Evolutionary conservation across 2,888 invertebrate genomes (phyloP).

Genomic region (Epirrhoe alternata): DNA sequence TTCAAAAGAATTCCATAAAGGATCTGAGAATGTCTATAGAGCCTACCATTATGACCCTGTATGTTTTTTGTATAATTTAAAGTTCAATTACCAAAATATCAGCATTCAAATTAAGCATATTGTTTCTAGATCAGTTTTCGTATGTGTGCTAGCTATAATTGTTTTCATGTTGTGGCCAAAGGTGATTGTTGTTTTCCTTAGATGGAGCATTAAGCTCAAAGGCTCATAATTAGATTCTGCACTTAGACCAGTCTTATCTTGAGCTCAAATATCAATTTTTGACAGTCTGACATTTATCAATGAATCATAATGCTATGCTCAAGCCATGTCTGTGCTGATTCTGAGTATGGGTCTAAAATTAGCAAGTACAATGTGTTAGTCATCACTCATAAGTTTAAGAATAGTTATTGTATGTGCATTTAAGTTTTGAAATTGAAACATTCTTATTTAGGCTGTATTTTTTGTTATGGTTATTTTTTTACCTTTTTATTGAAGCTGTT

Average conservation of each 20-base stretch:
- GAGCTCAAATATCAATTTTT: too few species aligned
- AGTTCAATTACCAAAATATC: neutral
- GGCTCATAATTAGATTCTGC: neutral
- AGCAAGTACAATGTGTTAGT: slow-evolving; percentile 6
- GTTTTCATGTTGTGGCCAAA: slow-evolving; percentile 37
- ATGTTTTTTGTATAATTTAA: neutral
- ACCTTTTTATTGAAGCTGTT: slow-evolving; percentile 11
- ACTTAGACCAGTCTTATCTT: too few species aligned
- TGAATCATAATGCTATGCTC: too few species aligned
- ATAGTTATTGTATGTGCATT: slow-evolving; percentile 22
- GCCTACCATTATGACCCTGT: too few species aligned
- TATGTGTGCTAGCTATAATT: slow-evolving; percentile 20
- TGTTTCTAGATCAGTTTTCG: slow-evolving; percentile 20
- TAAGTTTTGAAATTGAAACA: slow-evolving; percentile 20
- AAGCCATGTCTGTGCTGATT: too few species aligned
- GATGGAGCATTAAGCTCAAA: neutral
- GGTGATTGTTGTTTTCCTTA: slow-evolving; percentile 21
- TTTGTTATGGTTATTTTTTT: slow-evolving; percentile 11
- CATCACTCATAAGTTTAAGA: neutral
- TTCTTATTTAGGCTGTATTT: slow-evolving; percentile 7
- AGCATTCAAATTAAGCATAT: neutral
- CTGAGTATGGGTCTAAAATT: neutral
- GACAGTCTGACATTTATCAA: too few species aligned
- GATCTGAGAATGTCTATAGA: too few species aligned
- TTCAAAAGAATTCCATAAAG: too few species aligned